Evolutionary conservation across 2,888 invertebrate species (phyloP), one percentile per base, ranked within the genome.

Genomic region (Trichacis sp.): DNA sequence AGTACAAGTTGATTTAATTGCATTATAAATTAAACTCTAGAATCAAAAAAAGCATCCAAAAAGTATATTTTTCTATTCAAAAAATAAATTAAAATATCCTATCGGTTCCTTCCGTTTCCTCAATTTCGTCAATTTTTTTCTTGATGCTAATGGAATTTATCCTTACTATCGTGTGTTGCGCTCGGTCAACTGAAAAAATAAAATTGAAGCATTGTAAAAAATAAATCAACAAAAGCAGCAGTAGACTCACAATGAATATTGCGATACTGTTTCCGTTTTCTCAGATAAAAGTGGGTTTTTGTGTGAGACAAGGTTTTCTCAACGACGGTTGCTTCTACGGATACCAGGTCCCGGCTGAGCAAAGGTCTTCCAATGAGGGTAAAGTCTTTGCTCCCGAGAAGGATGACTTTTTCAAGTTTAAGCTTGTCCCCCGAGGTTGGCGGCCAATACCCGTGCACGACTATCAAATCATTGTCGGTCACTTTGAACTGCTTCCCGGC

Each of bases 401-500:
- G 77, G 48, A 96, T 79, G 1, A 96, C 93, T 87, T 96, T 96
- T 75, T 96, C 94, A 46, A 96, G 84, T 66, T 88, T 89, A 52
- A 96, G 88, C 84, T 90, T 85, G 77, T 96, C 95, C 0, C 95
- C 94, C 55, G 89, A 88, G 51, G 89, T 89, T 1, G 95, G 94
- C 24, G 93, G 92, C 94, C 95, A 95, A 77, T 90, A 90, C 0
- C 94, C 94, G 84, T 93, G 92, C 0, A 96, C 86, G 0, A 95
- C 87, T 20, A 96, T 87, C 1, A 96, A 86, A 84, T 96, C 96
- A n/a, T 93, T 94, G 59, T 91, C 88, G 0, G 95, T 94, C 0
- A 96, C 88, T 84, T 94, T 92, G 85, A 91, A 93, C 77, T 96
- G 96, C 83, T 92, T 93, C 9, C 95, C 95, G 63, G 90, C 87